Base-by-base conservation (phyloP, 2,797 vertebrate genomes). In the Distichodus sexfasciatus region DNA sequence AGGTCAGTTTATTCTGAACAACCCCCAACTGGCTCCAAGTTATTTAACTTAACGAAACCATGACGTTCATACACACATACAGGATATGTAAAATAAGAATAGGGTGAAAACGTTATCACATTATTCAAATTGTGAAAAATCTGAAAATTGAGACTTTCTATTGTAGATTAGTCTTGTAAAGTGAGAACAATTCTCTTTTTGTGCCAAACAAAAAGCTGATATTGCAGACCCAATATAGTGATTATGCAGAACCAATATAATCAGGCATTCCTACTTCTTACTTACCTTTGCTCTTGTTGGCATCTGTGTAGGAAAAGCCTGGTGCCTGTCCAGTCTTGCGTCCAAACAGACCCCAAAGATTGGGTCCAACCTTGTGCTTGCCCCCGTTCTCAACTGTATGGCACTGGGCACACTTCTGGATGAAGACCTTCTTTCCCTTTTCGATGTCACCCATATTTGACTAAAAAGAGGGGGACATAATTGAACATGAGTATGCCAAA, bases 241-340 rank as follows among this genome's bases (percentile, higher is more conserved):
- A n/a, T n/a, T n/a, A n/a, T n/a, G n/a, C n/a, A n/a, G n/a, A n/a
- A n/a, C n/a, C n/a, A n/a, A n/a, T n/a, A n/a, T n/a, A n/a, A n/a
- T n/a, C n/a, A n/a, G n/a, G n/a, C n/a, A n/a, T n/a, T n/a, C n/a
- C n/a, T n/a, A n/a, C n/a, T n/a, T 28, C 23, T 3, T 23, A 3
- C 69, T 83, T 88, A 93, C 90, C 87, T 93, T 93, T 95, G 79
- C 82, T 93, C 82, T 94, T 93, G 76, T 96, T 96, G 66, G 90
- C 90, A 15, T 94, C 89, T 0, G 90, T 93, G 41, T 93, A 94
- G 57, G 85, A 87, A 84, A 70, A 94, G 46, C 91, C 92, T 29
- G 81, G 77, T 1, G 89, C 87, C 84, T 94, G 85, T 41, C 93
- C 92, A 0, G 91, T 92, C 86, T 90, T 89, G 36, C 82, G 73